Conservation (phyloP, 2,113 vertebrate species). For the Syngnathus floridae region DNA sequence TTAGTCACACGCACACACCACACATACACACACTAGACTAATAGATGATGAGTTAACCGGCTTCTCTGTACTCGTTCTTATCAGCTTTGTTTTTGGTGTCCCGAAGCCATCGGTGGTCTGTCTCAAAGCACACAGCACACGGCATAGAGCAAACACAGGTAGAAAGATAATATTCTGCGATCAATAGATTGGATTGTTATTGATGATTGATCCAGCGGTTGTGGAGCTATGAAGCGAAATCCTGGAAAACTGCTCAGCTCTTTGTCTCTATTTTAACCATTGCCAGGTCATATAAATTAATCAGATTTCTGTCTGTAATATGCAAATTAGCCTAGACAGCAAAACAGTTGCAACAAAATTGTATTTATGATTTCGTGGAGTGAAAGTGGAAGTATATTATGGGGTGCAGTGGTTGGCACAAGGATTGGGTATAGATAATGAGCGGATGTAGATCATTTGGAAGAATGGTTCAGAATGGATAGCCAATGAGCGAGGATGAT, state of each 20-base stretch:
- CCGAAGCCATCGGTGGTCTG: conserved; percentile 9
- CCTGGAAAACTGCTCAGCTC: conserved; percentile 30
- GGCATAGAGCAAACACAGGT: conserved; percentile 32
- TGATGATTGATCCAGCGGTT: conserved; percentile 41
- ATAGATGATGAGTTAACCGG: conserved; percentile 59
- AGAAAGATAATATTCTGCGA: conserved; percentile 35
- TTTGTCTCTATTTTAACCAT: conserved; percentile 33
- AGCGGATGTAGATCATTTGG: not conserved
- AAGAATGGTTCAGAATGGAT: not conserved
- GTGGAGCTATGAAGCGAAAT: conserved; percentile 33
- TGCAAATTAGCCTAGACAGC: not conserved
- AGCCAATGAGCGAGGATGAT: not conserved
- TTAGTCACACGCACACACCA: conserved; percentile 32
- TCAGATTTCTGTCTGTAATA: conserved; percentile 31
- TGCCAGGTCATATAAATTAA: conserved; percentile 15
- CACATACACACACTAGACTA: conserved; percentile 19
- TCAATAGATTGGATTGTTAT: conserved; percentile 52
- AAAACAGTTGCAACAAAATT: not conserved
- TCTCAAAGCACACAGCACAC: conserved; percentile 13
- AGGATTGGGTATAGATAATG: not conserved
- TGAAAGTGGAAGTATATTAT: not conserved
- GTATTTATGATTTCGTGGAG: not conserved
- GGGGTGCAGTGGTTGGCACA: not conserved
- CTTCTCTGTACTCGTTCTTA: conserved; percentile 44
- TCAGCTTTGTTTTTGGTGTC: conserved; percentile 36